Percentiles rank a stretch among this genome's conserved stretches.
Conservation (phyloP, 2,113 vertebrate species). For the Calyptomena viridis region DNA sequence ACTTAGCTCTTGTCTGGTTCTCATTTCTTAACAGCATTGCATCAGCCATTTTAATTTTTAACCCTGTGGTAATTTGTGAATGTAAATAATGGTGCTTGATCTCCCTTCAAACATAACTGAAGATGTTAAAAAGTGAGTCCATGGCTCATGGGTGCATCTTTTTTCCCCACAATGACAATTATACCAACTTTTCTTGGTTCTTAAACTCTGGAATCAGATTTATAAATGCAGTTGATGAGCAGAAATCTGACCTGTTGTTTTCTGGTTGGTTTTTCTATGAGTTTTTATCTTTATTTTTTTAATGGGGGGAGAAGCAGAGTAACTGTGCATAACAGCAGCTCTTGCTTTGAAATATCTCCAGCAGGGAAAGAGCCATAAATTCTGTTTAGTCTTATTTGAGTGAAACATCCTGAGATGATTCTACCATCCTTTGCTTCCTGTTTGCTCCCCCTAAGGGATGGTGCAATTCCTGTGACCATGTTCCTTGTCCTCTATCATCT, state of each 20-base stretch:
- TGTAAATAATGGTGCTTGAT: not conserved
- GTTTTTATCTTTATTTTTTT: not conserved
- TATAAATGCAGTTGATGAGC: not conserved
- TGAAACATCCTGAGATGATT: constrained; percentile 21
- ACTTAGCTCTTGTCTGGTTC: not conserved
- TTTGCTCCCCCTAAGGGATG: constrained; percentile 42
- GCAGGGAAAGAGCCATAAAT: not conserved
- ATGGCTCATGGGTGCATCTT: not conserved
- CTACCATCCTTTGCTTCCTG: not conserved
- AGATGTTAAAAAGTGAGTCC: not conserved
- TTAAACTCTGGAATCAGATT: not conserved
- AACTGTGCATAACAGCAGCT: not conserved
- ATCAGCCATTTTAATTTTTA: not conserved
- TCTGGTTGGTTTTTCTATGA: not conserved
- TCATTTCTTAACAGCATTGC: not conserved
- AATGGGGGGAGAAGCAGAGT: not conserved
- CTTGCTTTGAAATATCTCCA: not conserved
- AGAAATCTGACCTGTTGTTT: not conserved
- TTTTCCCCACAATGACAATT: not conserved
- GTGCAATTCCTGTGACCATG: constrained; percentile 8
- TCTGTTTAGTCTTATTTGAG: not conserved
- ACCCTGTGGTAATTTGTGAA: not conserved
- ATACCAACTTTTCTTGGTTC: not conserved
- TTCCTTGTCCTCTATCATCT: not conserved
- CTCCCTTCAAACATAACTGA: not conserved